Base-by-base conservation (phyloP, 2,113 vertebrate genomes). In the Megaleporinus macrocephalus region DNA sequence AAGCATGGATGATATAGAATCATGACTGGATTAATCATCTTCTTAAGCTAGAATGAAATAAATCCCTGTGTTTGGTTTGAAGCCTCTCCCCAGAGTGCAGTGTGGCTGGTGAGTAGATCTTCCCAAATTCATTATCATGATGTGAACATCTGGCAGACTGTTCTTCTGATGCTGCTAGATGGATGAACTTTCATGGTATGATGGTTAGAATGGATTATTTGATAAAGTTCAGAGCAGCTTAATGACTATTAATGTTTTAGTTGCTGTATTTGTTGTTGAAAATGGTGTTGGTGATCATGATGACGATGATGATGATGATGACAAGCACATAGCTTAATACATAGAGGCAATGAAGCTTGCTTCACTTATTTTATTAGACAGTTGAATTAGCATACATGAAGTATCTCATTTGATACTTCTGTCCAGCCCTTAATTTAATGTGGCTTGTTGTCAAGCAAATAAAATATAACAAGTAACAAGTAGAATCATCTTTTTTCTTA, bases 371-470 rank as follows among this genome's bases (percentile, higher is more conserved):
- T 30, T 33, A 66, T 30, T n/a, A n/a, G n/a, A n/a, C n/a, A n/a
- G n/a, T n/a, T n/a, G n/a, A n/a, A n/a, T n/a, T 66, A 33, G 63
- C 63, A 66, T 66, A 30, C 15, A 33, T 66, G 33, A 66, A 68
- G 33, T 68, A 22, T 22, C 18, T 36, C 2, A 68, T 66, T 66
- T 26, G 3, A 15, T 33, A 20, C 5, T 30, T 30, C 15, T 65
- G 27, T 30, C 62, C 16, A 65, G 27, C 59, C 14, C 2, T 59
- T n/a, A 26, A 61, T 61, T 24, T 13, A 9, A 9, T 26, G n/a
- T 61, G 22, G 59, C 59, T 26, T 62, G 24, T 62, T 65, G 29
- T 33, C 62, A 65, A 65, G 29, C 10, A 1, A 33, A 30, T 27
- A 65, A n/a, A n/a, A n/a, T n/a, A n/a, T 36, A 36, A 7, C 36